These are phyloP conservation scores for Ceratothoa steindachneri DNA, from an alignment of 2,888 invertebrate genomes.

Conservation along the genomic window DNA sequence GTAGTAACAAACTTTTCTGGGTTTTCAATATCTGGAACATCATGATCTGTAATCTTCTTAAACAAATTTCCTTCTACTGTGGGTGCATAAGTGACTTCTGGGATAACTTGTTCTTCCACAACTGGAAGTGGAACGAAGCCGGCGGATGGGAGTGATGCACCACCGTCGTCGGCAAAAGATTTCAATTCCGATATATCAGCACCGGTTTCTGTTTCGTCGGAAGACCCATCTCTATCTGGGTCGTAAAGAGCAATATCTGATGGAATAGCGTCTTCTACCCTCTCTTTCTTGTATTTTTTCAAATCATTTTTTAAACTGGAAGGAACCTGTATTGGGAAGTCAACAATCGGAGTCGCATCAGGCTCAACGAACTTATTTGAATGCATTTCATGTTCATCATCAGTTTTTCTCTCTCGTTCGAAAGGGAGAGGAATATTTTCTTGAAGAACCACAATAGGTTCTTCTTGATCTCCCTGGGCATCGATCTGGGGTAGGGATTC, in stretches of 20 bases:
- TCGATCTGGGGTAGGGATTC: not conserved
- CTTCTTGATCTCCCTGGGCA: not conserved
- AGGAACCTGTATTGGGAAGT: not conserved
- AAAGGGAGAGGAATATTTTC: too few species aligned
- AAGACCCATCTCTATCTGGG: slow-evolving; percentile 27
- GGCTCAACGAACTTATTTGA: not conserved
- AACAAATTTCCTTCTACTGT: not conserved
- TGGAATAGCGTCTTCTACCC: not conserved
- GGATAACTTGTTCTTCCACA: slow-evolving; percentile 1
- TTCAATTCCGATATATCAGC: slow-evolving; percentile 39
- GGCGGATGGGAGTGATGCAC: not conserved
- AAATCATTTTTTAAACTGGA: slow-evolving; percentile 6
- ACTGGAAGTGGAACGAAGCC: not conserved
- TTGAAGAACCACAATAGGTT: slow-evolving; percentile 1
- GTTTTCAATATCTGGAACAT: not conserved
- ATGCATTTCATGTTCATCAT: not conserved
- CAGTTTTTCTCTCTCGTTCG: not conserved
- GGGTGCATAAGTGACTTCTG: not conserved
- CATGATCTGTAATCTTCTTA: not conserved
- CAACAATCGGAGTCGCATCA: not conserved
- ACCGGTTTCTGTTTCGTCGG: slow-evolving; percentile 45
- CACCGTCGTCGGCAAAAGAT: slow-evolving; percentile 40
- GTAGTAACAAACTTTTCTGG: not conserved
- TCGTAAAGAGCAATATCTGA: not conserved
- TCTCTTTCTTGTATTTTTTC: slow-evolving; percentile 1